These are phyloP conservation scores for Phyto melanocephala DNA, from an alignment of 2,888 invertebrate genomes.

Conservation along the genomic window DNA sequence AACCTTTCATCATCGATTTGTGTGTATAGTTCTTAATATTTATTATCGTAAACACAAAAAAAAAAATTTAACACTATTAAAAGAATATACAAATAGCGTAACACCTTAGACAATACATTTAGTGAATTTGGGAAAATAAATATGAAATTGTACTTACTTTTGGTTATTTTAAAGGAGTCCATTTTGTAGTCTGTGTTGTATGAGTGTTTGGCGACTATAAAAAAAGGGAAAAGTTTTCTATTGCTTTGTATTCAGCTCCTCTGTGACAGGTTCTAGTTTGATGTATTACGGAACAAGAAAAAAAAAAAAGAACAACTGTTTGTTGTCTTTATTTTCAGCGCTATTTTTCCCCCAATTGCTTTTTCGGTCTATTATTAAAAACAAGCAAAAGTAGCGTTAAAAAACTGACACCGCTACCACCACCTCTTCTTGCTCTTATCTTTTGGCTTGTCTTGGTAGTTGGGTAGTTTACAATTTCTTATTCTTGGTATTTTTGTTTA, in stretches of 20 bases:
- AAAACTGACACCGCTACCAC: conserved; percentile 44
- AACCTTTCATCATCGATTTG: no score
- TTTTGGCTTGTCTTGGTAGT: not conserved
- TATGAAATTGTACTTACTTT: conserved; percentile 75
- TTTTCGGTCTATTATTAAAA: conserved; percentile 60
- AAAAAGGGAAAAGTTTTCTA: conserved; percentile 25
- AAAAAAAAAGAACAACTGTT: conserved; percentile 59
- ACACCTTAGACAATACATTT: no score
- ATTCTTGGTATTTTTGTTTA: conserved; percentile 20
- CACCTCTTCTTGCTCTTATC: conserved; percentile 8
- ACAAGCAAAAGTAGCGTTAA: conserved; percentile 53
- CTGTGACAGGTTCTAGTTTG: not conserved
- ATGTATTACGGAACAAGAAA: conserved; percentile 57
- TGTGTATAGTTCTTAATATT: no score
- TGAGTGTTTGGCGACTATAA: conserved; percentile 9
- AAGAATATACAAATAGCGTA: no score
- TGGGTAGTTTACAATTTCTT: conserved; percentile 33
- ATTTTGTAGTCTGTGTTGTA: conserved; percentile 66
- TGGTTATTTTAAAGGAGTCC: conserved; percentile 78
- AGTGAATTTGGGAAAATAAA: no score
- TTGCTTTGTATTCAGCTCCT: conserved; percentile 9
- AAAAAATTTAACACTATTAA: no score
- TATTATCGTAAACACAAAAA: no score
- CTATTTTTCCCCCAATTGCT: not conserved
- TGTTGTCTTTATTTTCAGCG: conserved; percentile 31